phyloP scores from a whole-genome alignment of 2,888 invertebrate genomes.

The Tryphoninae sp. region DNA sequence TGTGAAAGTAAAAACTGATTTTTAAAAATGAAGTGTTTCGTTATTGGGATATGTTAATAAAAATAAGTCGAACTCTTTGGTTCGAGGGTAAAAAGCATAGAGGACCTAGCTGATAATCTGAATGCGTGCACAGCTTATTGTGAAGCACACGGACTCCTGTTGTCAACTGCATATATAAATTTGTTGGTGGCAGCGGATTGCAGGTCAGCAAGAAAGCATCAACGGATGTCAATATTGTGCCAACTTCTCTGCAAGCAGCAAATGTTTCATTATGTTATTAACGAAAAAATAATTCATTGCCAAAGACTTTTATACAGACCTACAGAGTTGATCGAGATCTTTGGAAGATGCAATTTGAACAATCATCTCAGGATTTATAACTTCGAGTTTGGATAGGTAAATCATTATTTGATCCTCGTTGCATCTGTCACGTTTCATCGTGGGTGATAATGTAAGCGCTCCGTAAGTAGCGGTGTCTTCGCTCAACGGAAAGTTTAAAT shows the following conservation, averaged over 20 bases:
- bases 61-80: too few species aligned
- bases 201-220: conserved; percentile 80
- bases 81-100: background rate
- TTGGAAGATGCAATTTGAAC: conserved; percentile 80
- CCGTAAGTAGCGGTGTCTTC: conserved; percentile 22
- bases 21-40: background rate
- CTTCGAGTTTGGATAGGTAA: conserved; percentile 82
- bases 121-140: conserved; percentile 79
- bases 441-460: conserved; percentile 4
- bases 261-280: background rate
- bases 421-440: conserved; percentile 68
- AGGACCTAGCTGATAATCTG: conserved; percentile 65
- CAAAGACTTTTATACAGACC: conserved; percentile 66
- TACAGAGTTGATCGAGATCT: conserved; percentile 79
- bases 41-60: too few species aligned
- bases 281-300: background rate
- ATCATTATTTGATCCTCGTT: conserved; percentile 81
- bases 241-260: conserved; percentile 73
- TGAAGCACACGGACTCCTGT: conserved; percentile 81
- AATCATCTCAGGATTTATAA: conserved; percentile 83
- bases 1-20: conserved; percentile 35
- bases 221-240: conserved; percentile 78
- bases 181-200: conserved; percentile 76
- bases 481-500: conserved; percentile 39
- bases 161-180: conserved; percentile 82